Percentiles rank a stretch among this genome's conserved stretches.
These are phyloP conservation scores for Diplodus sargus DNA, from an alignment of 2,797 vertebrate genomes.

Conservation along the genomic window DNA sequence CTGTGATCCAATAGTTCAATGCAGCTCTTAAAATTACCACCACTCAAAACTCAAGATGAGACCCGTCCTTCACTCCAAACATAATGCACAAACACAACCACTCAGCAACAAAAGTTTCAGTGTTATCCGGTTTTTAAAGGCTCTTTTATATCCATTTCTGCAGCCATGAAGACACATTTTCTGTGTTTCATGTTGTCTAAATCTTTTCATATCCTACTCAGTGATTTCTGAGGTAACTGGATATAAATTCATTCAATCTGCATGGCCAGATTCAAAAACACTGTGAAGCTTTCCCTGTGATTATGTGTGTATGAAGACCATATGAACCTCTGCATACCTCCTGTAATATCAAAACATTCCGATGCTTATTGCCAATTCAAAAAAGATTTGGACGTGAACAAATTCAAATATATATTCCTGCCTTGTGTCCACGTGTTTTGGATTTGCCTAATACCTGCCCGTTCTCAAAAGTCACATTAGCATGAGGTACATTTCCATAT, in stretches of 20 bases:
- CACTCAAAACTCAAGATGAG: background rate
- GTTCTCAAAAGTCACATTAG: slow-evolving; percentile 78
- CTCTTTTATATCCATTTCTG: no score
- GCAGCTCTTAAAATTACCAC: background rate
- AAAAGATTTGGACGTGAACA: slow-evolving; percentile 13
- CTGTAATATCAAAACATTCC: slow-evolving; percentile 1
- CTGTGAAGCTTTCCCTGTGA: background rate
- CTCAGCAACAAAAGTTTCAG: no score
- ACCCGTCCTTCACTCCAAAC: background rate
- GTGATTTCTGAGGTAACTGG: background rate
- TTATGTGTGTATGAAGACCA: background rate
- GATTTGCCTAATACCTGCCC: slow-evolving; percentile 46
- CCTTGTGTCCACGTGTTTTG: slow-evolving; percentile 11
- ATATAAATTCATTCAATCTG: background rate
- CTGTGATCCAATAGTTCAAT: background rate
- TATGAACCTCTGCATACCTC: background rate
- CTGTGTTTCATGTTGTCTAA: no score
- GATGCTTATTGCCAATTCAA: slow-evolving; percentile 16
- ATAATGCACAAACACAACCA: background rate
- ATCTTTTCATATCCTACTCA: background rate
- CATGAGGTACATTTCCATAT: slow-evolving; percentile 73
- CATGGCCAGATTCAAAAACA: background rate
- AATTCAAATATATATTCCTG: slow-evolving; percentile 19
- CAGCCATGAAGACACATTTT: no score
- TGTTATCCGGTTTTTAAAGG: no score